phyloP scores from a whole-genome alignment of 2,888 invertebrate species.

The Cephus sareptanus region DNA sequence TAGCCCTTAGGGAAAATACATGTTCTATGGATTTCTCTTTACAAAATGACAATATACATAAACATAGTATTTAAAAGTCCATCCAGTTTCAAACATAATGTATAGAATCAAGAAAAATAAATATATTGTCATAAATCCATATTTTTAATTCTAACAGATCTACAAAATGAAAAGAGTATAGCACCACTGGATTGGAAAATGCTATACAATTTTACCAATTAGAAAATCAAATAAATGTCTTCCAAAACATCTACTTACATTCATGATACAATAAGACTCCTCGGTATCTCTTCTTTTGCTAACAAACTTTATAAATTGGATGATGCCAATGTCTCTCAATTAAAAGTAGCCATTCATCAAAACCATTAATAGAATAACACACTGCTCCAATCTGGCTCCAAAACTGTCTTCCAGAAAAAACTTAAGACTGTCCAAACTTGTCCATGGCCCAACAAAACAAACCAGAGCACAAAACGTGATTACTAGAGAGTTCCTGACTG shows the following conservation, averaged over 20 bases:
- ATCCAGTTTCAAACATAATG: background rate
- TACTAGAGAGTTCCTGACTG: no score
- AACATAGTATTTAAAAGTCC: background rate
- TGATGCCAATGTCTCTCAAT: background rate
- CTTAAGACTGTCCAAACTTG: background rate
- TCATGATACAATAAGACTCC: background rate
- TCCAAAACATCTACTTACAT: background rate
- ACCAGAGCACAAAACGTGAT: background rate
- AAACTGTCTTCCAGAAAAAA: background rate
- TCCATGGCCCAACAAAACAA: background rate
- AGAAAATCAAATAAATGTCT: background rate
- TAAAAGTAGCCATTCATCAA: background rate
- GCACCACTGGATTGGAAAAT: conserved; percentile 10
- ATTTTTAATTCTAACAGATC: background rate
- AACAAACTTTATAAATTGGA: background rate
- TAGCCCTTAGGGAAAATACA: background rate
- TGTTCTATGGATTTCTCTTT: background rate
- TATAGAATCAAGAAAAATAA: conserved; percentile 22
- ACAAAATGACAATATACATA: background rate
- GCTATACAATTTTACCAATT: background rate
- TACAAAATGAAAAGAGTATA: background rate
- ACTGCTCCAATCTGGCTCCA: background rate
- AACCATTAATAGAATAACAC: background rate
- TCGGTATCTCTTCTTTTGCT: background rate
- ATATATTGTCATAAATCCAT: background rate